A percentile compares a stretch with the other conserved stretches of the same genome.
Evolutionary conservation across 1,140 invertebrate species (phyloP).

Genomic region (Coenobita brevimanus): DNA sequence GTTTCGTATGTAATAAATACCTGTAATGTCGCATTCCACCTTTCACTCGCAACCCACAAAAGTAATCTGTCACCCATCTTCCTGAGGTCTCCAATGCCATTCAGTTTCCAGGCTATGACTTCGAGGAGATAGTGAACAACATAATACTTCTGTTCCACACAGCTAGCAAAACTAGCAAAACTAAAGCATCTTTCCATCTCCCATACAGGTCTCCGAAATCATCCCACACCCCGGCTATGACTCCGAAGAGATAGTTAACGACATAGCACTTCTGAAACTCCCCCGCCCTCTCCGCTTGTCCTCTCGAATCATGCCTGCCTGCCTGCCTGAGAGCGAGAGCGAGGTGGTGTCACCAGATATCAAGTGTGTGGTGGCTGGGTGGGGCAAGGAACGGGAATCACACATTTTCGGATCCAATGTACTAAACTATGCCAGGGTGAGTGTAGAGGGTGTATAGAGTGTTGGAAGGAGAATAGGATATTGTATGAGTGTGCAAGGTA

Average conservation of each 20-base stretch:
- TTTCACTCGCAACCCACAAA: too few species aligned
- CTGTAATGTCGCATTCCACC: too few species aligned
- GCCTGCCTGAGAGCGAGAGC: constrained; percentile 80
- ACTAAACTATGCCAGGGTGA: constrained; percentile 84
- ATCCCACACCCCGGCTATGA: constrained; percentile 89
- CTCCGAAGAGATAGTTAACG: constrained; percentile 90
- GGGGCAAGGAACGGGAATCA: constrained; percentile 83
- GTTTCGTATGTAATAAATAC: too few species aligned
- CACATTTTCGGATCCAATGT: constrained; percentile 83
- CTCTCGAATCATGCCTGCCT: constrained; percentile 70
- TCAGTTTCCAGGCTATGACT: too few species aligned
- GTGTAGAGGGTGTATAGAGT: not conserved
- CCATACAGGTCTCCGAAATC: constrained; percentile 28
- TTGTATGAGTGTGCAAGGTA: too few species aligned
- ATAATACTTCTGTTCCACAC: not conserved
- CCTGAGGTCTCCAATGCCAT: too few species aligned
- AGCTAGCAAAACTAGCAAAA: too few species aligned
- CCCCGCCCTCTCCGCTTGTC: constrained; percentile 76
- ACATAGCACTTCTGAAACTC: constrained; percentile 87
- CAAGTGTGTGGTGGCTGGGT: constrained; percentile 83
- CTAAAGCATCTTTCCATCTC: too few species aligned
- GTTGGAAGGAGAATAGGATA: not conserved
- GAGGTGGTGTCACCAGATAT: constrained; percentile 76
- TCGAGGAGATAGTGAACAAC: too few species aligned
- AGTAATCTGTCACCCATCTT: too few species aligned